These are phyloP conservation scores for Podilymbus podiceps DNA, from an alignment of 2,113 vertebrate species.

Conservation along the genomic window DNA sequence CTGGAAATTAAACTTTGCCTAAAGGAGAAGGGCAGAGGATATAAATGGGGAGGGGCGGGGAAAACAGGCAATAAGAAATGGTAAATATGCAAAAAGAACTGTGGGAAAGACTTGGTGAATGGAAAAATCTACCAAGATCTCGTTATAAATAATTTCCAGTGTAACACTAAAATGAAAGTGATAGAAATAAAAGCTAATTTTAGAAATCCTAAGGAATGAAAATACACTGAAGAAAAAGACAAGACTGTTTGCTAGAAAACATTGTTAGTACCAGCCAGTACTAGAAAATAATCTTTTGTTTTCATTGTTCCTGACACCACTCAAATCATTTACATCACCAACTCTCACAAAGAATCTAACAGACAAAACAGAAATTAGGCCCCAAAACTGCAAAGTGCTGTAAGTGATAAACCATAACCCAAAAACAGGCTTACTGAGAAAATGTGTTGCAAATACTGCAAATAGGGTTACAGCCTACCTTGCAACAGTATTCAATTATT, in stretches of 20 bases:
- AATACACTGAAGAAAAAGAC: background rate
- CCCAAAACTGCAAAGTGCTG: background rate
- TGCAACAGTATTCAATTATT: background rate
- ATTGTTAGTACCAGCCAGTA: constrained; percentile 9
- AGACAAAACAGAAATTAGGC: background rate
- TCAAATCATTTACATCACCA: constrained; percentile 7
- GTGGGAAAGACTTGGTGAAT: background rate
- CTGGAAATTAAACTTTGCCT: background rate
- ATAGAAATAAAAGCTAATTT: background rate
- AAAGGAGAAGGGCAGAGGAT: background rate
- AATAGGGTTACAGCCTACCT: constrained; percentile 13
- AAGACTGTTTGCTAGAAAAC: background rate
- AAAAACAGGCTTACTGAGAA: background rate
- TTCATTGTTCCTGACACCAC: constrained; percentile 1
- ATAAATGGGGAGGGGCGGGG: background rate
- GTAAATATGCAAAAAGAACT: background rate
- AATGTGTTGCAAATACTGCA: background rate
- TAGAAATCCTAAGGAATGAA: background rate
- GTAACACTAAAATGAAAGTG: background rate
- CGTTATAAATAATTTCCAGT: background rate
- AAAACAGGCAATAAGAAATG: background rate
- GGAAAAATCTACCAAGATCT: background rate
- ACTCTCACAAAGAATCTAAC: background rate
- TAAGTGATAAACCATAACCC: background rate
- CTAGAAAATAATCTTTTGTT: constrained; percentile 42